phyloP scores from a whole-genome alignment of 2,797 vertebrate genomes.

The Chrosomus eos region DNA sequence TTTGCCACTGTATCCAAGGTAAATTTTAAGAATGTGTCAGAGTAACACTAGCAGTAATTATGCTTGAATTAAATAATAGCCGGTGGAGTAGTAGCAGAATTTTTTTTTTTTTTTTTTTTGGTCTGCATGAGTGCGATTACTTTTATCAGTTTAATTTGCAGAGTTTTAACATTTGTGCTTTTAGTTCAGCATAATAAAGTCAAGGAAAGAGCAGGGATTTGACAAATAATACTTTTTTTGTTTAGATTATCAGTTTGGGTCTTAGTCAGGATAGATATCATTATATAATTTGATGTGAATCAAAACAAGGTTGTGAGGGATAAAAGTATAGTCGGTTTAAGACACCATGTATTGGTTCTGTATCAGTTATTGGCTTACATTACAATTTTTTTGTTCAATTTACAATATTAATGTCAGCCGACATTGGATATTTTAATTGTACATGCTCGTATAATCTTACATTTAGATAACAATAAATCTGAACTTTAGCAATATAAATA shows the following conservation, averaged over 20 bases:
- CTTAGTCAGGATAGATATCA: background rate
- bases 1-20: conserved; percentile 57
- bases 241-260: background rate
- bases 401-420: background rate
- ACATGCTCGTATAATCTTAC: background rate
- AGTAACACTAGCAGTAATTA: conserved; percentile 31
- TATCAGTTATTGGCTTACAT: background rate
- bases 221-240: background rate
- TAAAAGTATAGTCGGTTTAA: background rate
- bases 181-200: background rate
- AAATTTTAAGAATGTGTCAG: conserved; percentile 35
- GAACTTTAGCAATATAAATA: background rate
- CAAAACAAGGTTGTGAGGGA: background rate
- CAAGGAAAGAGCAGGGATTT: background rate
- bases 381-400: background rate
- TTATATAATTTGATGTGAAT: background rate
- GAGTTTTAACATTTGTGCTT: conserved; percentile 2
- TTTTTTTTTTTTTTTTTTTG: conserved; percentile 44
- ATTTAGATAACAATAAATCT: background rate
- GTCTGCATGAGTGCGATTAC: conserved; percentile 21
- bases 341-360: background rate
- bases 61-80: conserved; percentile 34
- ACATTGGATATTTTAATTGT: background rate
- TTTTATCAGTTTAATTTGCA: conserved; percentile 24
- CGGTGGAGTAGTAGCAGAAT: background rate